Conservation (phyloP, 2,113 vertebrate species). For the Festucalex cinctus region DNA sequence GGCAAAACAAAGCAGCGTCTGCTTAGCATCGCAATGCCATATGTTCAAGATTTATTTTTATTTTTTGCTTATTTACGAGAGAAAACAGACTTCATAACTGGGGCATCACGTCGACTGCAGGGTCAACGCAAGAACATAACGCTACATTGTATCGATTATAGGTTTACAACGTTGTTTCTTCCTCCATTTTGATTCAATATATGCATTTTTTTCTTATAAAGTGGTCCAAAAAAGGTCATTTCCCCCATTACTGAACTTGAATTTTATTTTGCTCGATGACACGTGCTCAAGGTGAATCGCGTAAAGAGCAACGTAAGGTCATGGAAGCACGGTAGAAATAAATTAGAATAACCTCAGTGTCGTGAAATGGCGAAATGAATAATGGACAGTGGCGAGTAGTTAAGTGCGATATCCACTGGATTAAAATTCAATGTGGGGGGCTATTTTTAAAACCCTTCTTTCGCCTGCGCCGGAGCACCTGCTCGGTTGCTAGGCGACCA, state of each 20-base stretch:
- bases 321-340: background rate
- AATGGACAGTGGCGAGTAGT: constrained; percentile 1
- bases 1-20: background rate
- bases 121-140: background rate
- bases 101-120: background rate
- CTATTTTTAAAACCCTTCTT: background rate
- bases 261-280: no score
- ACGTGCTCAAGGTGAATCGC: background rate
- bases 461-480: background rate
- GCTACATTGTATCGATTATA: no score
- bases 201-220: no score
- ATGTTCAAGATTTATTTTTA: background rate
- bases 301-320: background rate
- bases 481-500: background rate
- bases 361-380: background rate
- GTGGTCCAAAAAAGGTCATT: no score
- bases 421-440: background rate
- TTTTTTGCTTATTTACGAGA: background rate
- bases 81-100: background rate
- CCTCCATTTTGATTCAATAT: no score
- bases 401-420: background rate
- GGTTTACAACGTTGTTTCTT: no score
- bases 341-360: background rate
- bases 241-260: no score
- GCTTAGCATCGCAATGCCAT: background rate